Base-by-base conservation (phyloP, 1,140 invertebrate species). In the Papilio machaon region DNA sequence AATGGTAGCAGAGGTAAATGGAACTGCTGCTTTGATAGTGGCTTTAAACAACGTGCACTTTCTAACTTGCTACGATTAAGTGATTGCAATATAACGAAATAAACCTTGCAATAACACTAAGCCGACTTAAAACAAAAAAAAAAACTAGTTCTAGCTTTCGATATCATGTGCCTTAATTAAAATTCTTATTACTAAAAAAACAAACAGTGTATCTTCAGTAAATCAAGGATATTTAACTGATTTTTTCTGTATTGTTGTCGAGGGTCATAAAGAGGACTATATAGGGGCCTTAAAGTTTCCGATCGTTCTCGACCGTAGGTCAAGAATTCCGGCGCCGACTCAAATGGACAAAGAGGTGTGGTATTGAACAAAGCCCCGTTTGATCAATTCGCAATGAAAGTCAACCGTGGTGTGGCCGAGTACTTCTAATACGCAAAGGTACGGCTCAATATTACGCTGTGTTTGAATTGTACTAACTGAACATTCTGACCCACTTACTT, bases 371-470 rank as follows among this genome's bases (percentile, higher is more conserved):
- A 82, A 84, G 82, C 82, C 82, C 83, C 80, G 82, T 85, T 86
- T 86, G 84, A 86, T 84, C 82, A 83, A 85, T 86, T 84, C 81
- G 79, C 82, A 79, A 78, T 82, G 82, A 79, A 80, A 82, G 80
- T 81, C 82, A 80, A 82, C 80, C 74, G 30, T 82, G 80, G 17
- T 64, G 77, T 78, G 80, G 80, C 54, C 67, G 81, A 81, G 67
- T 82, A 82, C 83, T 82, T 81, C 77, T 74, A 73, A 79, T 80
- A 83, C 83, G 82, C 83, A 73, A 83, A 82, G 84, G 85, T 82
- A 84, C 83, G 82, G 58, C 67, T 60, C 77, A 81, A 81, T 79
- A 75, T 76, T 77, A 30, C 77, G 17, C 80, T 80, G 83, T 80
- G 46, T 74, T 75, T 75, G 43, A 49, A 43, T 73, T 43, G 15